A percentile compares a stretch with the other conserved stretches of the same genome.
These are phyloP conservation scores for Telmatherina bonti DNA, from an alignment of 2,797 vertebrate species.

Conservation along the genomic window DNA sequence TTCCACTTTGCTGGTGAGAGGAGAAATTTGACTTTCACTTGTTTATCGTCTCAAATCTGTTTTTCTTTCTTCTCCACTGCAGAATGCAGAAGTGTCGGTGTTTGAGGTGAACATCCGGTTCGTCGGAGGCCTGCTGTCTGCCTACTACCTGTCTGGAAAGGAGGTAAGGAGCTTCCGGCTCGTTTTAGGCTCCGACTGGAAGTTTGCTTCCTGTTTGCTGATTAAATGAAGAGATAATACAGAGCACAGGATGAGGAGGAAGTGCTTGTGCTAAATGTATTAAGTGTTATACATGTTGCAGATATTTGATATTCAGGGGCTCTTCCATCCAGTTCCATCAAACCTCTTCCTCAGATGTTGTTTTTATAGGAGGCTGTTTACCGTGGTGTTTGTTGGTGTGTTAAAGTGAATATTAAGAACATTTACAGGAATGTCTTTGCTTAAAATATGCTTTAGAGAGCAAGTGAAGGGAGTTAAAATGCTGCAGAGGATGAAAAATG, in stretches of 20 bases:
- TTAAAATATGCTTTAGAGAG: not conserved
- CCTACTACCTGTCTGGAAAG: slow-evolving; percentile 97
- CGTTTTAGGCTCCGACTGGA: not conserved
- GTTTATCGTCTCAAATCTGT: not conserved
- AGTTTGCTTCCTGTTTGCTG: slow-evolving; percentile 2
- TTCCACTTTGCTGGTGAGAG: not conserved
- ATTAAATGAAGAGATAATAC: slow-evolving; percentile 14
- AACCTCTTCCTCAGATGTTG: not conserved
- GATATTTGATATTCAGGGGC: not conserved
- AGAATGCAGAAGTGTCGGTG: slow-evolving; percentile 97
- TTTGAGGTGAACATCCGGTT: slow-evolving; percentile 99
- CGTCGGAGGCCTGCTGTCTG: slow-evolving; percentile 95
- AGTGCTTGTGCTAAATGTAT: slow-evolving; percentile 16
- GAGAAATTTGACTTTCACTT: not conserved
- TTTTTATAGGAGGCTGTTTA: not conserved
- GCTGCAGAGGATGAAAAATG: not conserved
- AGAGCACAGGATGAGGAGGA: not conserved
- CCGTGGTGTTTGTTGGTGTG: not conserved
- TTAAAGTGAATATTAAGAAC: not conserved
- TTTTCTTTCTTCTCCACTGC: slow-evolving; percentile 23
- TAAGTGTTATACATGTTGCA: not conserved
- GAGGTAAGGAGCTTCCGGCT: slow-evolving; percentile 86
- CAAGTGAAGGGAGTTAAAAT: not conserved
- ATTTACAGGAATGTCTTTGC: not conserved
- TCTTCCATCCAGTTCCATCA: too few relatives aligned